Base-by-base conservation (phyloP, 2,113 vertebrate species). In the Cyprinodon tularosa region DNA sequence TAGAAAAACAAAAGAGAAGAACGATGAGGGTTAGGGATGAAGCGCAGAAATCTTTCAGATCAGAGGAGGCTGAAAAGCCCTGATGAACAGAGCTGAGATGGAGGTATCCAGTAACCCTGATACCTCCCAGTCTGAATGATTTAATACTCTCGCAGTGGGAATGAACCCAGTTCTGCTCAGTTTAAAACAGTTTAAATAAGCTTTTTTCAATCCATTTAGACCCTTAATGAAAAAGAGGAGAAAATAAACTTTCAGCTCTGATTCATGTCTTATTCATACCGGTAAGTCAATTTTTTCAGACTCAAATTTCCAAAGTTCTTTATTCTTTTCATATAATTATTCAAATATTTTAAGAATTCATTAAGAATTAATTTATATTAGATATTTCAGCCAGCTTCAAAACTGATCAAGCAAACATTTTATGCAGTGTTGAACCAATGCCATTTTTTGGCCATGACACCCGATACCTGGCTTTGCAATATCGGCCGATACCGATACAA, bases 51-150 rank as follows among this genome's bases (percentile, higher is more conserved):
- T 84, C 67, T 63, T 37, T 12, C 39, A 61, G 76, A 84, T 86
- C 77, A 79, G 70, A 78, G 84, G 37, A 70, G 66, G 71, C 70
- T 3, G 77, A 76, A 85, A 88, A 89, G 86, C 84, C 82, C 88
- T 65, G 72, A 76, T 91, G 84, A 84, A 53, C 61, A 59, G 70
- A 84, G 84, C 78, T 83, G 65, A 89, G 72, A 76, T 74, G 67
- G 62, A 80, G 78, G 85, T 29, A 89, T 89, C 89, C 86, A 81
- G 88, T 91, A 84, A 85, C 79, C 72, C 74, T 12, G 63, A 65
- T 78, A 73, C 84, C 69, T 82, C 76, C 73, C 36, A 84, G 77
- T 29, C 14, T 1, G 10, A 80, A 68, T n/a, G 78, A 65, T 87
- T 88, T 76, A 85, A 53, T 68, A 85, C 68, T 37, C 63, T 29